Conservation (phyloP, 2,113 vertebrate genomes). For the Brachyhypopomus occidentalis region DNA sequence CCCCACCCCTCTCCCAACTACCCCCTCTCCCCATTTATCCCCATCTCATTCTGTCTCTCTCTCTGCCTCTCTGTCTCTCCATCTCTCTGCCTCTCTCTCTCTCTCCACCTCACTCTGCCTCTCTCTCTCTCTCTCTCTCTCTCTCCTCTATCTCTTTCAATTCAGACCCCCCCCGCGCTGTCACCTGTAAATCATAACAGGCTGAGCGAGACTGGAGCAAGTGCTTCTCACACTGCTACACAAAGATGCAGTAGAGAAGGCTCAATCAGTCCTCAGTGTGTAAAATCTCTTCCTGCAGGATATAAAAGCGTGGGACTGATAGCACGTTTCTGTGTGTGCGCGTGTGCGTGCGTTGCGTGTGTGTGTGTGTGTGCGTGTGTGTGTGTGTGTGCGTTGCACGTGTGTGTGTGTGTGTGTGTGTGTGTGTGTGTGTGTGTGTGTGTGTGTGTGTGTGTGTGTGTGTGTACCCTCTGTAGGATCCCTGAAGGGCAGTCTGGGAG, state of each 20-base stretch:
- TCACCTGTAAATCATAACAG: slow-evolving; percentile 1
- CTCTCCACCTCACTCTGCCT: neutral
- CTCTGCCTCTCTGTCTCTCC: neutral
- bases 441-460: slow-evolving; percentile 34
- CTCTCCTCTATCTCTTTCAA: neutral
- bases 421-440: neutral
- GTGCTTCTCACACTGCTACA: too few relatives aligned
- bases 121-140: neutral
- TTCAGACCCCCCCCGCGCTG: neutral
- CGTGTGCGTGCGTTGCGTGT: slow-evolving; percentile 26
- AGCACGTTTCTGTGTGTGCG: slow-evolving; percentile 25
- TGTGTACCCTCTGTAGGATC: slow-evolving; percentile 76
- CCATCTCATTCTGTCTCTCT: neutral
- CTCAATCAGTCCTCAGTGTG: too few relatives aligned
- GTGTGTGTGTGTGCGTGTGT: slow-evolving; percentile 35
- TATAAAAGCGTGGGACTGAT: neutral
- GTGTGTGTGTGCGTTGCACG: too few relatives aligned
- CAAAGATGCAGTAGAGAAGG: too few relatives aligned
- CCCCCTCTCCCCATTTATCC: neutral
- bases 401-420: slow-evolving; percentile 32
- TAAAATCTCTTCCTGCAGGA: neutral
- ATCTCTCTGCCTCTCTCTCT: neutral
- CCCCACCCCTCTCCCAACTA: neutral
- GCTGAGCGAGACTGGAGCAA: too few relatives aligned
- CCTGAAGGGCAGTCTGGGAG: slow-evolving; percentile 92